Evolutionary conservation across 1,140 invertebrate species (phyloP).

Genomic region (Eurosta solidaginis): DNA sequence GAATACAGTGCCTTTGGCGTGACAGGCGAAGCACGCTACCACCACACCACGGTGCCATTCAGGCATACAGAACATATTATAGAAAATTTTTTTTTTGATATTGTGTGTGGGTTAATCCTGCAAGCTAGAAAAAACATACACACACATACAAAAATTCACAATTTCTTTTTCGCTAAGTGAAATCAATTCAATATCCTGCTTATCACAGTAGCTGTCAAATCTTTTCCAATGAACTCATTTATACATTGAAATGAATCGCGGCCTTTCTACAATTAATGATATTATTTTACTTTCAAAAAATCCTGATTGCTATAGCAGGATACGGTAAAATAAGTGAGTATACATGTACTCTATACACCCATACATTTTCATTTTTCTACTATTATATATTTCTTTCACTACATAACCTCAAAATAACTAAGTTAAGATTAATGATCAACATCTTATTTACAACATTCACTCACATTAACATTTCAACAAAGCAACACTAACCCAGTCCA

Average conservation of each 20-base stretch:
- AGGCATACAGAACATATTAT: too few species aligned
- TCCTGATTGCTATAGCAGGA: not conserved
- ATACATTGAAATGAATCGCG: too few species aligned
- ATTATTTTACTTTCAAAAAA: not conserved
- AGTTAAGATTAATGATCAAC: conserved; percentile 25
- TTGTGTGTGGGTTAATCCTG: too few species aligned
- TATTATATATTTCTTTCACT: too few species aligned
- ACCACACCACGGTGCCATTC: too few species aligned
- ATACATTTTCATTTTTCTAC: too few species aligned
- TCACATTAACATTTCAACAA: conserved; percentile 16
- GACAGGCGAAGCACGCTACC: too few species aligned
- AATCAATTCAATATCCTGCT: not conserved
- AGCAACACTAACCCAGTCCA: not conserved
- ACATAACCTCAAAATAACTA: not conserved
- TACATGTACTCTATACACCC: not conserved
- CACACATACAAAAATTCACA: not conserved
- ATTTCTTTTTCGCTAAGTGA: not conserved
- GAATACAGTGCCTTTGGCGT: too few species aligned
- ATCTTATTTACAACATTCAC: conserved; percentile 5
- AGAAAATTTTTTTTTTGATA: too few species aligned
- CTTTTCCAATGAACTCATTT: not conserved
- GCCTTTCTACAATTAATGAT: not conserved
- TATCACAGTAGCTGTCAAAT: not conserved
- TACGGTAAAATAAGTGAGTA: not conserved
- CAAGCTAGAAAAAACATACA: too few species aligned